Evolutionary conservation across 2,888 invertebrate species (phyloP).

Genomic region (Sphecodes monilicornis): DNA sequence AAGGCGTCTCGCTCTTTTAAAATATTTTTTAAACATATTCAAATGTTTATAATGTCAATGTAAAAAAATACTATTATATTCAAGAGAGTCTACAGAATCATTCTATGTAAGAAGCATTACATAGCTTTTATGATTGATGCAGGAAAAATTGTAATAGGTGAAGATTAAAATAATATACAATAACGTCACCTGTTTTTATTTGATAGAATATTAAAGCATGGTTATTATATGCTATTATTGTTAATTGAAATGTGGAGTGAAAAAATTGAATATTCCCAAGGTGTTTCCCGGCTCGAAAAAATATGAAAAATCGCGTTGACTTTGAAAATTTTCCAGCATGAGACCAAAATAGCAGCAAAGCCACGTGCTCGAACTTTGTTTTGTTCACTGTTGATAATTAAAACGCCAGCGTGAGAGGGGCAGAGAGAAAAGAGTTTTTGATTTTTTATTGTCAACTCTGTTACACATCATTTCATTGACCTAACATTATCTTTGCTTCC

Average conservation of each 20-base stretch:
- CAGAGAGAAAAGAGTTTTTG: not conserved
- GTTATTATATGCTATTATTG: not conserved
- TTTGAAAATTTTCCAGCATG: not conserved
- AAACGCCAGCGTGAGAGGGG: not conserved
- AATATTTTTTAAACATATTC: no score
- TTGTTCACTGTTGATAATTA: conserved; percentile 7
- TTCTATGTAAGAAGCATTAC: no score
- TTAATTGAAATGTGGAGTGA: not conserved
- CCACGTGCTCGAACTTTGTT: conserved; percentile 19
- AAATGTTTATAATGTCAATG: not conserved
- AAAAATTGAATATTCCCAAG: not conserved
- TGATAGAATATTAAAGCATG: no score
- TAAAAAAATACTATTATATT: not conserved
- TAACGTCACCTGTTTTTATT: no score
- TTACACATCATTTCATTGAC: conserved; percentile 7
- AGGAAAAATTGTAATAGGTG: no score
- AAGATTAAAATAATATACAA: not conserved
- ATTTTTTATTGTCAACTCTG: not conserved
- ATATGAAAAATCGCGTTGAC: not conserved
- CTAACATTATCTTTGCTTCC: conserved; percentile 23
- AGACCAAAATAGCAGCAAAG: not conserved
- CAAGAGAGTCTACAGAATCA: not conserved
- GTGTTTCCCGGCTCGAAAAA: not conserved
- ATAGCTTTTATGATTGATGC: no score
- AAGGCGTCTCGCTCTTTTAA: no score